These are phyloP conservation scores for Patella caerulea DNA, from an alignment of 2,888 invertebrate genomes.

Conservation along the genomic window DNA sequence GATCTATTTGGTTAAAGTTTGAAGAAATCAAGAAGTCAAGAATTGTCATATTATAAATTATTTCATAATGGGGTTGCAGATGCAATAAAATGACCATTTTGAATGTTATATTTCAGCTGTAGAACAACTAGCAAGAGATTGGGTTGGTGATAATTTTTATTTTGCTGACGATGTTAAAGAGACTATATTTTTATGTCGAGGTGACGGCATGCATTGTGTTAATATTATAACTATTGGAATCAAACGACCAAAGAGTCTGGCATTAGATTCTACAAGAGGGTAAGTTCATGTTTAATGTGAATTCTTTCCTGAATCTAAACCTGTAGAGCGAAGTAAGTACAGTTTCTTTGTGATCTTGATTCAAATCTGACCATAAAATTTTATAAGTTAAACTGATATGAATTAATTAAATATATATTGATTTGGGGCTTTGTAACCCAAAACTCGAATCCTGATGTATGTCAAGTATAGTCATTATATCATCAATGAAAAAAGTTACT, in stretches of 20 bases:
- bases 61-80: too few species aligned
- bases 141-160: conserved; percentile 91
- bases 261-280: conserved; percentile 84
- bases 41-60: too few species aligned
- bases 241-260: conserved; percentile 79
- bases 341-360: not conserved
- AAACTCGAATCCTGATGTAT: too few species aligned
- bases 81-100: too few species aligned
- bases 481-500: too few species aligned
- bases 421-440: not conserved
- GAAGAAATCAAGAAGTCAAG: too few species aligned
- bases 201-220: conserved; percentile 78
- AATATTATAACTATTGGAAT: conserved; percentile 79
- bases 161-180: conserved; percentile 81
- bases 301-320: not conserved
- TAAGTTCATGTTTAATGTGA: conserved; percentile 61
- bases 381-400: too few species aligned
- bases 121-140: conserved; percentile 84
- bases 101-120: conserved; percentile 75
- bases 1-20: too few species aligned
- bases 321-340: not conserved
- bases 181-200: conserved; percentile 81
- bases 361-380: too few species aligned
- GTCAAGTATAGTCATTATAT: too few species aligned
- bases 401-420: not conserved